Evolutionary conservation across 2,888 invertebrate species (phyloP).

Genomic region (Tachina lurida): DNA sequence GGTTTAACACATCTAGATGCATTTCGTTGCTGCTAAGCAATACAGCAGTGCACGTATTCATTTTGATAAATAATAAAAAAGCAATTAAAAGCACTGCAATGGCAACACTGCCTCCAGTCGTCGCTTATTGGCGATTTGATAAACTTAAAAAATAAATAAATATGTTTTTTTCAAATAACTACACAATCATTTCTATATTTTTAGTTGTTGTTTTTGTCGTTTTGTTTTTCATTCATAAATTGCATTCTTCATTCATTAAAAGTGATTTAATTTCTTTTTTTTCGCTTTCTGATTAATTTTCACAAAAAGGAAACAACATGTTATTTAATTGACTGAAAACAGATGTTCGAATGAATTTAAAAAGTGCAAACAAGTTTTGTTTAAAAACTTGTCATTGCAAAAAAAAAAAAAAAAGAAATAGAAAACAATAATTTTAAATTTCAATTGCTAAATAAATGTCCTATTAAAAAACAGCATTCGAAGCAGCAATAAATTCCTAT

Average conservation of each 20-base stretch:
- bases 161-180: conserved; percentile 11
- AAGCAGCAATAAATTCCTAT: too few species aligned
- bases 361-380: not conserved
- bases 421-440: not conserved
- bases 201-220: not conserved
- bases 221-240: conserved; percentile 48
- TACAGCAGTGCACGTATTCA: too few species aligned
- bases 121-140: conserved; percentile 25
- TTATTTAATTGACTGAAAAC: conserved; percentile 29
- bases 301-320: conserved; percentile 30
- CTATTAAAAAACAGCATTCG: not conserved
- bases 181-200: conserved; percentile 19
- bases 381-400: not conserved
- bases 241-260: conserved; percentile 48
- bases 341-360: conserved; percentile 15
- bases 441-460: not conserved
- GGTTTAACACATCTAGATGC: too few species aligned
- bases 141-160: not conserved
- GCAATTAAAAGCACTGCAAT: too few species aligned
- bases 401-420: too few species aligned
- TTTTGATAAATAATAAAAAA: too few species aligned
- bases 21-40: too few species aligned
- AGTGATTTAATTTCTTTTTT: conserved; percentile 9
- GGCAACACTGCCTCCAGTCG: not conserved
- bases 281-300: conserved; percentile 17